phyloP scores from a whole-genome alignment of 2,113 vertebrate genomes.

The Microcebus griseorufus region DNA sequence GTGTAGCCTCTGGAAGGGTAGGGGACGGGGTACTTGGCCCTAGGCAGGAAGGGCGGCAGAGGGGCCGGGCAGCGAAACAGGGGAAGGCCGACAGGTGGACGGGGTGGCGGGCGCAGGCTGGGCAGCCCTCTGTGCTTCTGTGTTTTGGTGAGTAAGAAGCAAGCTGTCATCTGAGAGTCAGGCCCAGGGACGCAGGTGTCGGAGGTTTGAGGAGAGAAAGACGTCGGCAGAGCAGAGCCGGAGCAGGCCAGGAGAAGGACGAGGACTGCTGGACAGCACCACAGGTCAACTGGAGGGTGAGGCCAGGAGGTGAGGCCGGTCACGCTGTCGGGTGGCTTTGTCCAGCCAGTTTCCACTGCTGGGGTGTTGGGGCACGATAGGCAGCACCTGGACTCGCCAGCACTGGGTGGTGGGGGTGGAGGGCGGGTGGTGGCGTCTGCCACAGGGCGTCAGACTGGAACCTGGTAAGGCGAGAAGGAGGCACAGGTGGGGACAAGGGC shows the following conservation, averaged over 20 bases:
- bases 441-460: neutral
- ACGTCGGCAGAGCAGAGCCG: neutral
- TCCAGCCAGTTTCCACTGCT: neutral
- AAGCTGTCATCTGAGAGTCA: neutral
- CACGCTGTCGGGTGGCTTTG: rapidly evolving
- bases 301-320: neutral
- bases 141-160: neutral
- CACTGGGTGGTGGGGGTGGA: neutral
- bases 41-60: rapidly evolving
- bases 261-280: neutral
- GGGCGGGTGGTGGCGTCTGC: neutral
- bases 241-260: neutral
- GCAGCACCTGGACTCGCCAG: rapidly evolving
- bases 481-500: neutral
- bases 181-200: no score
- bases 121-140: neutral
- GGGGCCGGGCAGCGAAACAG: neutral
- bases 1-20: neutral
- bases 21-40: neutral
- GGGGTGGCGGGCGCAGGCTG: neutral
- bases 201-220: no score
- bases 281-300: neutral
- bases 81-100: neutral
- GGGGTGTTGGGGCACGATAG: rapidly evolving
- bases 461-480: neutral